phyloP scores from a whole-genome alignment of 2,888 invertebrate genomes.

The Phragmatobia fuliginosa region DNA sequence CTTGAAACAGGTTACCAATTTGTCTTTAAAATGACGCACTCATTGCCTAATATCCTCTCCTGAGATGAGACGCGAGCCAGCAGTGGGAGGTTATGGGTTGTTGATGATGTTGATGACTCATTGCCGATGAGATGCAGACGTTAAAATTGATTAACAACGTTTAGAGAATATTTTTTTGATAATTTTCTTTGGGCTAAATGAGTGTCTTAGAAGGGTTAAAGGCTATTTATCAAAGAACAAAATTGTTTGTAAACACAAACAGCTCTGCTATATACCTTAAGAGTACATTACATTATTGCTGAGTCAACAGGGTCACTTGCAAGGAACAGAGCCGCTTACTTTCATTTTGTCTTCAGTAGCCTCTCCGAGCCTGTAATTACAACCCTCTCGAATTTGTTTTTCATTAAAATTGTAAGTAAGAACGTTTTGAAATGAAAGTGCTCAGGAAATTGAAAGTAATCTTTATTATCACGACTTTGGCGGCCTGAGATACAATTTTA shows the following conservation, averaged over 20 bases:
- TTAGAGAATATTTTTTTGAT: background rate
- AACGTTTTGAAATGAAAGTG: constrained; percentile 27
- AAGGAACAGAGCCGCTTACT: constrained; percentile 5
- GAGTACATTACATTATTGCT: background rate
- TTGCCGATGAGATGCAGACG: no score
- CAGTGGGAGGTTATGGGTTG: no score
- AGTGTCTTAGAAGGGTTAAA: background rate
- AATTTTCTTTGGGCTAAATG: background rate
- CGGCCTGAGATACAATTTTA: constrained; percentile 15
- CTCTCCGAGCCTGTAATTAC: constrained; percentile 21
- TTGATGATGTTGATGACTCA: no score
- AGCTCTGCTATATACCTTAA: background rate
- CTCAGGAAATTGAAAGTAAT: constrained; percentile 28
- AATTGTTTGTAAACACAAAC: background rate
- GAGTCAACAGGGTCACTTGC: constrained; percentile 1
- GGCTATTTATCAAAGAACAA: background rate
- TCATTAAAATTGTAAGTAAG: constrained; percentile 31
- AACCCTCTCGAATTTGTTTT: constrained; percentile 27
- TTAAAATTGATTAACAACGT: background rate
- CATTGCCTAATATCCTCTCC: no score
- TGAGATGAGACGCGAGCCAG: no score
- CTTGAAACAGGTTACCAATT: no score
- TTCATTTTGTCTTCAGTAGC: constrained; percentile 8
- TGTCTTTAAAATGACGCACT: no score
- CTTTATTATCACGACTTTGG: constrained; percentile 20